Evolutionary conservation across 1,140 invertebrate species (phyloP), one percentile per base, ranked within the genome.

Genomic region (Drosophila arawakana): DNA sequence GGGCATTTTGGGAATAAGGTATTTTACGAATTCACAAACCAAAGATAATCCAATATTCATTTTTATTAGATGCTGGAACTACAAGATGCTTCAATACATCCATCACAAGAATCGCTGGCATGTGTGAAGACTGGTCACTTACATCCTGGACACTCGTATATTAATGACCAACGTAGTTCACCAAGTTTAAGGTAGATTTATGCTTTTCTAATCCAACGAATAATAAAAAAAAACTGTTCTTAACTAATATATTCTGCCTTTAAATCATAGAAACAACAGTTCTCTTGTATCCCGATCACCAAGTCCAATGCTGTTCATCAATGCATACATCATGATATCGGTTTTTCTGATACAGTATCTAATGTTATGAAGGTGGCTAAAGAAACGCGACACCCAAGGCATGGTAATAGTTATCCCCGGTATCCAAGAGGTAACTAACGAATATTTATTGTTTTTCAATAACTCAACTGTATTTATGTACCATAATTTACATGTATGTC

Each of bases 361-460:
- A 97, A 98, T 93, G 96, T 98, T 88, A 97, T 98, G 77, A 97
- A 98, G 93, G 96, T 98, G 91, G 97, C 97, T 58, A 97, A 97
- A 93, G 96, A 97, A 91, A 92, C 93, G 57, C 92, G 93, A 58
- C 92, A 91, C 83, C 89, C 89, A 91, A 74, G 93, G 94, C 81
- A 92, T 80, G 76, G 81, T 67, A 93, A 93, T 77, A 94, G 94
- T 81, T 76, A 90, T 75, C 91, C 92, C 81, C 93, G 94, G 77
- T 92, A 91, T 91, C 81, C 91, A 85, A 91, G 92, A 92, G 92
- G 92, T 92, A 73, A 73, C 74, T 62, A 78, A 73, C 68, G 10
- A 7, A 21, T 10, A 10, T 54, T 21, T 18, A 57, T 54, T 61
- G 39, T 25, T 55, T 35, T 30, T 49, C 15, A 21, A 58, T 49